These are phyloP conservation scores for Drosophila azteca DNA, from an alignment of 1,140 invertebrate genomes.

Conservation along the genomic window DNA sequence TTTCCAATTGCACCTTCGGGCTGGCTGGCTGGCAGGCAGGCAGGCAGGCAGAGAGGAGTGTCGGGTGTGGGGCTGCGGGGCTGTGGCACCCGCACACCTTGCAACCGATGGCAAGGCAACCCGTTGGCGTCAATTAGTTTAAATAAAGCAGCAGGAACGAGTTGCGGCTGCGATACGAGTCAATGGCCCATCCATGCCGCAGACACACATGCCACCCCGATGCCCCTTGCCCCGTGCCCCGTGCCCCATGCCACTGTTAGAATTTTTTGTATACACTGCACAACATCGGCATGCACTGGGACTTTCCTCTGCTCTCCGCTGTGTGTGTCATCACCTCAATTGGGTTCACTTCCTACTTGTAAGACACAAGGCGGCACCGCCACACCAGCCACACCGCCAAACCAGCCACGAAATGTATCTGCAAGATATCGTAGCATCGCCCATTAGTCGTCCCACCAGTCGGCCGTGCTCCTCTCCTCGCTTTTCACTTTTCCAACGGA, in stretches of 20 bases:
- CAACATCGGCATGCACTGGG: constrained; percentile 53
- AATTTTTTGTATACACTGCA: constrained; percentile 72
- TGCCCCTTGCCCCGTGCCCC: constrained; percentile 4
- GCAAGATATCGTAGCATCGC: constrained; percentile 19
- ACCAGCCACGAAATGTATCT: constrained; percentile 64
- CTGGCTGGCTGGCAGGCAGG: neutral
- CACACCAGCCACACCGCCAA: neutral
- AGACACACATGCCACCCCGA: constrained; percentile 25
- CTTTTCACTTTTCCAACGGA: constrained; percentile 74
- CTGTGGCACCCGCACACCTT: constrained; percentile 64
- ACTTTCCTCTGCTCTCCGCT: constrained; percentile 19
- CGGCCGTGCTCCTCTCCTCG: constrained; percentile 11
- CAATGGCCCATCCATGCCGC: constrained; percentile 66
- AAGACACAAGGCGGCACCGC: constrained; percentile 39
- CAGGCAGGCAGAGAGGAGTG: no score
- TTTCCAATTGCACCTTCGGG: constrained; percentile 74
- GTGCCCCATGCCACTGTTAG: constrained; percentile 52
- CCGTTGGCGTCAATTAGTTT: constrained; percentile 77
- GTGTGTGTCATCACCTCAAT: constrained; percentile 82
- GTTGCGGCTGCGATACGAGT: constrained; percentile 37
- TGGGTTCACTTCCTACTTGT: constrained; percentile 81
- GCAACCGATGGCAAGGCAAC: neutral
- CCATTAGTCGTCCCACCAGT: constrained; percentile 33
- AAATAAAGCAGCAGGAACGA: constrained; percentile 61
- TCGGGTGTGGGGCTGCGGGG: no score